These are phyloP conservation scores for Climacteris rufus DNA, from an alignment of 2,113 vertebrate species.

Conservation along the genomic window DNA sequence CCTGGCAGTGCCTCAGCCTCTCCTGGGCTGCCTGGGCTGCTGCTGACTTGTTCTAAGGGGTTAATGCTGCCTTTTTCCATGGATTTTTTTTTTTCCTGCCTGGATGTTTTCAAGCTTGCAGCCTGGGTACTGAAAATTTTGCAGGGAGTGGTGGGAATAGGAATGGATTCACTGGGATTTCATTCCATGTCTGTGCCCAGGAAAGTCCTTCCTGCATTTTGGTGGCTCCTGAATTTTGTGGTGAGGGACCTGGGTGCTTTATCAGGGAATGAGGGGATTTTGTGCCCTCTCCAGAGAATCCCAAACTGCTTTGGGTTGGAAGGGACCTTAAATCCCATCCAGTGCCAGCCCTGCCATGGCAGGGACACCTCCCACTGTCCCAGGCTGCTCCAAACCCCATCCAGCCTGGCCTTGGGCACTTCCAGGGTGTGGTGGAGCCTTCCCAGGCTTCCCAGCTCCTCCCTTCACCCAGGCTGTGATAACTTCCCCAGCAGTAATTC, in stretches of 20 bases:
- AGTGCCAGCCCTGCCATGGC: background rate
- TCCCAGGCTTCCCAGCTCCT: background rate
- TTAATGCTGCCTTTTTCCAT: background rate
- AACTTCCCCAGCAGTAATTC: background rate
- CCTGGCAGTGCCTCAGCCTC: background rate
- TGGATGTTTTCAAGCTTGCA: background rate
- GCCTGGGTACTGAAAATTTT: background rate
- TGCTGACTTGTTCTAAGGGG: background rate
- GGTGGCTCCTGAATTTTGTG: too few relatives aligned
- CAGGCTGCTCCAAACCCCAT: background rate
- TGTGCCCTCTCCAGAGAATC: background rate
- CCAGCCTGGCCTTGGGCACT: background rate
- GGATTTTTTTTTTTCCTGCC: background rate
- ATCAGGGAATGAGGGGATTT: background rate
- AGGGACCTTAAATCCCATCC: background rate
- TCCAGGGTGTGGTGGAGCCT: background rate
- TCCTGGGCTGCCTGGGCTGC: too few relatives aligned
- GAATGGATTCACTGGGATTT: background rate
- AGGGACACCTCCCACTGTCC: background rate
- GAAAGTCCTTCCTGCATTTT: accelerated
- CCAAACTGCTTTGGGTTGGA: background rate
- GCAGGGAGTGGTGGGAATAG: background rate
- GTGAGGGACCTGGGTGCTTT: background rate
- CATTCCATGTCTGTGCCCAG: accelerated
- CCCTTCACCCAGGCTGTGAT: background rate